These are phyloP conservation scores for Galeruca laticollis DNA, from an alignment of 2,888 invertebrate genomes.

Conservation along the genomic window DNA sequence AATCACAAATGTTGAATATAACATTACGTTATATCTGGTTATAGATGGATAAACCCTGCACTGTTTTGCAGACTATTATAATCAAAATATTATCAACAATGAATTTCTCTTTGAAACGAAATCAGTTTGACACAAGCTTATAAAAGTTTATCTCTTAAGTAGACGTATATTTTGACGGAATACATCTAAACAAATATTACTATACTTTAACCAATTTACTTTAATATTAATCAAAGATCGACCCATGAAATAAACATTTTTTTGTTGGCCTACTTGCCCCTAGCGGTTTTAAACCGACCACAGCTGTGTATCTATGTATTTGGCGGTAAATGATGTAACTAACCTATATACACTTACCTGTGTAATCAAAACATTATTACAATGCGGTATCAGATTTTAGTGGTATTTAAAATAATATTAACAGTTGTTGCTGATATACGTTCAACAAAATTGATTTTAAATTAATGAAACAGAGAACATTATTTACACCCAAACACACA, in stretches of 20 bases:
- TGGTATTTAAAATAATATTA: not conserved
- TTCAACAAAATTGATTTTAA: not conserved
- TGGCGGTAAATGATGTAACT: slow-evolving; percentile 3
- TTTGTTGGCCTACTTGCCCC: not conserved
- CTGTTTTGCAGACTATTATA: too few species aligned
- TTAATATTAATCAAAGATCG: too few species aligned
- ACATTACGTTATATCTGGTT: not conserved
- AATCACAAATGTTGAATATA: not conserved
- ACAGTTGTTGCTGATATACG: not conserved
- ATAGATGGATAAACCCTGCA: not conserved
- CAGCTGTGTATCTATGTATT: not conserved
- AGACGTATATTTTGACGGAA: too few species aligned
- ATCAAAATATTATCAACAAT: too few species aligned
- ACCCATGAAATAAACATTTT: not conserved
- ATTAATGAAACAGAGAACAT: not conserved
- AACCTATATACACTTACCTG: slow-evolving; percentile 1
- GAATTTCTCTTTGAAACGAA: too few species aligned
- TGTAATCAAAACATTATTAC: not conserved
- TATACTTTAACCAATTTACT: too few species aligned
- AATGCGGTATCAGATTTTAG: not conserved
- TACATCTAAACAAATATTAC: too few species aligned
- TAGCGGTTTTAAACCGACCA: not conserved
- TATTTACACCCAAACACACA: not conserved
- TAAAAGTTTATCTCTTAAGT: too few species aligned
- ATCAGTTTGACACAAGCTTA: too few species aligned